Conservation (phyloP, 1,140 invertebrate genomes). For the Polypedilum pembai region DNA sequence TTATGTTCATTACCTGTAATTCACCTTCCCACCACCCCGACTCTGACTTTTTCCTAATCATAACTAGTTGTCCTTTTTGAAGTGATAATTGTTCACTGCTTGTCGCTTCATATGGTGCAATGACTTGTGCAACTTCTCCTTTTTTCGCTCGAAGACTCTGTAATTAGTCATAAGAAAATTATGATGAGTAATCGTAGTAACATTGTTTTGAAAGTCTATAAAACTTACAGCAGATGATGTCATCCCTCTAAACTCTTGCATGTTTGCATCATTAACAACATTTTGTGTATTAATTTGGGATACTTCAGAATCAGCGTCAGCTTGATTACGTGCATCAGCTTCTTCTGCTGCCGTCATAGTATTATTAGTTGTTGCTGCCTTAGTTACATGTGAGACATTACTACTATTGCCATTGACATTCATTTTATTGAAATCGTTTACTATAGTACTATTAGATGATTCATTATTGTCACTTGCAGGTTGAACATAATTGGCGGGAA, state of each 20-base stretch:
- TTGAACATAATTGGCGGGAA: conserved; percentile 89
- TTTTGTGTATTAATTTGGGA: conserved; percentile 44
- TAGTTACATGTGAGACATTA: background rate
- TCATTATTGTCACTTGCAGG: conserved; percentile 30
- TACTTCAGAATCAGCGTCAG: conserved; percentile 43
- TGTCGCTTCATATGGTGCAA: conserved; percentile 80
- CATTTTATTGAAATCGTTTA: background rate
- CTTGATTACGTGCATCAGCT: conserved; percentile 32
- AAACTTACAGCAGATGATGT: conserved; percentile 40
- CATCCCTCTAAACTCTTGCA: conserved; percentile 42
- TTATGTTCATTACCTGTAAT: conserved; percentile 57
- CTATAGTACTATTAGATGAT: conserved; percentile 31
- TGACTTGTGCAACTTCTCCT: conserved; percentile 81
- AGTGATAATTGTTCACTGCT: conserved; percentile 85
- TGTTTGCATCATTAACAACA: conserved; percentile 33
- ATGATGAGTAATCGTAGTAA: background rate
- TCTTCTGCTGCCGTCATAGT: conserved; percentile 34
- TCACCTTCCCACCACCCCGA: conserved; percentile 99
- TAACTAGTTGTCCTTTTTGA: conserved; percentile 87
- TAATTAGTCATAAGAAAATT: conserved; percentile 32
- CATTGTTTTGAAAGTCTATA: background rate
- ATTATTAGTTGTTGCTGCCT: background rate
- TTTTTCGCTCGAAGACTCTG: conserved; percentile 57
- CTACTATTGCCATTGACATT: background rate
- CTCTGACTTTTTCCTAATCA: conserved; percentile 91